These are phyloP conservation scores for Ladona fulva DNA, from an alignment of 1,140 invertebrate species.

Conservation along the genomic window DNA sequence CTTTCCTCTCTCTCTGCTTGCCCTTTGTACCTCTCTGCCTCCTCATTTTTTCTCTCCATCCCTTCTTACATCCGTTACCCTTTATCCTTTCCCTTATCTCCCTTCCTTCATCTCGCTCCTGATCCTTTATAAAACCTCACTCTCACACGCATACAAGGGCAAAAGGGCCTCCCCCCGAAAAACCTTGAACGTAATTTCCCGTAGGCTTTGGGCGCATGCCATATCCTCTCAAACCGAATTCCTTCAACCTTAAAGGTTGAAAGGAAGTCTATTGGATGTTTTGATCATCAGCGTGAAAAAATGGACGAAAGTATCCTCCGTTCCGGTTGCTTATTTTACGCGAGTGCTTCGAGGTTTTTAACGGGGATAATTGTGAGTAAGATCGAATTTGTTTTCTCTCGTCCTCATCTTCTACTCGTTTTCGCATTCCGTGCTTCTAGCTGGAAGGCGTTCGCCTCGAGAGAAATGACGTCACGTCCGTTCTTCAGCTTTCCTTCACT, in stretches of 20 bases:
- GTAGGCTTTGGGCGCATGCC: constrained; percentile 5
- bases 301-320: too few species aligned
- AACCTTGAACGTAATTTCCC: not conserved
- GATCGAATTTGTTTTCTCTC: too few species aligned
- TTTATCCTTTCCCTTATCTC: not conserved
- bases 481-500: not conserved
- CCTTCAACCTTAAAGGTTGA: not conserved
- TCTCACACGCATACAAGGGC: not conserved
- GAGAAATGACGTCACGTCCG: not conserved
- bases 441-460: too few species aligned
- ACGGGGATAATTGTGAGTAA: too few species aligned
- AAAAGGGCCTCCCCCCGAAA: not conserved
- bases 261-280: not conserved
- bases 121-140: not conserved
- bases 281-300: too few species aligned
- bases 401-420: too few species aligned
- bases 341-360: too few species aligned
- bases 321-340: too few species aligned
- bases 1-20: not conserved
- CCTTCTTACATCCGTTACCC: not conserved
- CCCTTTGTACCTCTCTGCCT: not conserved
- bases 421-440: too few species aligned
- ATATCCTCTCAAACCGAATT: not conserved
- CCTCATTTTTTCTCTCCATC: not conserved
- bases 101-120: not conserved